phyloP scores from a whole-genome alignment of 2,113 vertebrate species.

The Thalassoma bifasciatum region DNA sequence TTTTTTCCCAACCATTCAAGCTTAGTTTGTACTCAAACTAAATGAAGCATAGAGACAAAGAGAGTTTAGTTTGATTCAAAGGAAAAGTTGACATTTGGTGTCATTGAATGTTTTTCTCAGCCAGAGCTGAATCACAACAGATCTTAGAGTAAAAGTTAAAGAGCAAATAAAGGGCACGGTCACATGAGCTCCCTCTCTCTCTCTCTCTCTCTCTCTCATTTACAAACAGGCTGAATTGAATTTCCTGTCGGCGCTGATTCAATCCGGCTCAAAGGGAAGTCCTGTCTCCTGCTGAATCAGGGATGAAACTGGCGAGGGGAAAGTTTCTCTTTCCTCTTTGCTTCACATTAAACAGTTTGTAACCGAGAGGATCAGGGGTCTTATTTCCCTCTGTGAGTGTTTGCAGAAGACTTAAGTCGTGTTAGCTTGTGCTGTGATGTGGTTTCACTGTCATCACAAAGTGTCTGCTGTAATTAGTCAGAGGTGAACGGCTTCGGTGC shows the following conservation, averaged over 20 bases:
- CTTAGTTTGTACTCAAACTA: too few relatives aligned
- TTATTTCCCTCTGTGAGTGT: background rate
- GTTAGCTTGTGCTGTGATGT: background rate
- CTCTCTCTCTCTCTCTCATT: too few relatives aligned
- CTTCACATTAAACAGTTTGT: constrained; percentile 15
- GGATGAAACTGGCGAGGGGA: constrained; percentile 23
- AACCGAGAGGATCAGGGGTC: constrained; percentile 25
- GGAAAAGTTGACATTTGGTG: too few relatives aligned
- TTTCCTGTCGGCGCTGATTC: constrained; percentile 55
- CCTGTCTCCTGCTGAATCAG: constrained; percentile 6
- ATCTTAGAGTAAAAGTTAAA: background rate
- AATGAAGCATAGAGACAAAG: background rate
- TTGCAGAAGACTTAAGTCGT: constrained; percentile 15
- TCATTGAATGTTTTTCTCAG: too few relatives aligned
- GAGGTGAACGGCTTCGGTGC: constrained; percentile 15
- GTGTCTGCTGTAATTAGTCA: constrained; percentile 5
- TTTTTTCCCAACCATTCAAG: too few relatives aligned
- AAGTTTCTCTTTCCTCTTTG: constrained; percentile 21
- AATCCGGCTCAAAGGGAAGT: constrained; percentile 26
- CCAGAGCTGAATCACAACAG: background rate
- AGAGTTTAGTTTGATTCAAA: background rate
- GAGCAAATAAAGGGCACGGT: background rate
- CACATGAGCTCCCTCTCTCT: constrained; percentile 1
- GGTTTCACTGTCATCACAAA: constrained; percentile 21
- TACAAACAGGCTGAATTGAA: constrained; percentile 55